phyloP scores from a whole-genome alignment of 2,113 vertebrate species.

The Mungos mungo region DNA sequence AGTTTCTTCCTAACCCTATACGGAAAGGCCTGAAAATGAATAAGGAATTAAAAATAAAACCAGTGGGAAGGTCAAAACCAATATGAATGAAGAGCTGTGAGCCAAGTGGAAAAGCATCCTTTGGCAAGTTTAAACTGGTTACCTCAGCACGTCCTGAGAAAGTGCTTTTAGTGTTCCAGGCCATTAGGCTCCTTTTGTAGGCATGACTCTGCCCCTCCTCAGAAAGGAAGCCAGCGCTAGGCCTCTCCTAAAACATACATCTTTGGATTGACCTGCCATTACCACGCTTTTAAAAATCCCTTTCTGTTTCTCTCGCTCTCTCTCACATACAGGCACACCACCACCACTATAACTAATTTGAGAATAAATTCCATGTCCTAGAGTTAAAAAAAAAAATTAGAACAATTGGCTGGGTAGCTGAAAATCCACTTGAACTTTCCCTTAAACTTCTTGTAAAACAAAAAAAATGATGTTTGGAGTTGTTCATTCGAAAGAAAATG shows the following conservation, averaged over 20 bases:
- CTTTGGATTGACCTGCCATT: neutral
- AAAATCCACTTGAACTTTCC: constrained; percentile 31
- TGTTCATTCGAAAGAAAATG: constrained; percentile 30
- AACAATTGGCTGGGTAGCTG: neutral
- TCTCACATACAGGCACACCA: neutral
- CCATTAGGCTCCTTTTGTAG: neutral
- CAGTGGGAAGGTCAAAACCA: constrained; percentile 52
- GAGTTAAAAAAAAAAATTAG: neutral
- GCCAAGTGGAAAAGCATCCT: constrained; percentile 63
- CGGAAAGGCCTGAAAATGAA: constrained; percentile 46
- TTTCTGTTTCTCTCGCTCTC: neutral
- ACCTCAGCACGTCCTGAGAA: constrained; percentile 38
- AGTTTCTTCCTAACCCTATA: constrained; percentile 45
- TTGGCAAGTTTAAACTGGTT: constrained; percentile 70
- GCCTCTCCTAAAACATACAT: neutral
- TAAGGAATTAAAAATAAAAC: constrained; percentile 52
- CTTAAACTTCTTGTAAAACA: neutral
- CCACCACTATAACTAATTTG: neutral
- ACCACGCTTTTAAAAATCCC: neutral
- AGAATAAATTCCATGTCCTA: neutral
- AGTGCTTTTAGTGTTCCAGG: neutral
- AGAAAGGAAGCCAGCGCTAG: neutral
- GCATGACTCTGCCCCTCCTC: neutral
- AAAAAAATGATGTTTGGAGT: neutral
- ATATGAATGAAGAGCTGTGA: constrained; percentile 71